Evolutionary conservation across 2,113 vertebrate genomes (phyloP).

Genomic region (Kobus ellipsiprymnus): DNA sequence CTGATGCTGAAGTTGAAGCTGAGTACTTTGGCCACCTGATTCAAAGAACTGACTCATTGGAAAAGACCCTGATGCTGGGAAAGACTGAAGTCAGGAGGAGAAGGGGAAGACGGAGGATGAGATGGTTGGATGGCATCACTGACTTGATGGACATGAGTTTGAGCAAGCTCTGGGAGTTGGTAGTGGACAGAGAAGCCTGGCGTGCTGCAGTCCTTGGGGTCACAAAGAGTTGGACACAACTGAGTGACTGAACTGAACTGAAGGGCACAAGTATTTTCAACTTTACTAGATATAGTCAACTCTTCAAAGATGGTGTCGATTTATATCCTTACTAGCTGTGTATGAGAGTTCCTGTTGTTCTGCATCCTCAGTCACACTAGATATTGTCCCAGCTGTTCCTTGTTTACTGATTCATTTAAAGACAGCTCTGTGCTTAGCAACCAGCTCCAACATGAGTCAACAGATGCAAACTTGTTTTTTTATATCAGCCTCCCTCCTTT

Average conservation of each 20-base stretch:
- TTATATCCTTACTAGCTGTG: neutral
- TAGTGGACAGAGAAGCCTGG: neutral
- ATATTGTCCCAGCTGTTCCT: slow-evolving; percentile 55
- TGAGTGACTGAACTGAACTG: neutral
- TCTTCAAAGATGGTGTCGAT: neutral
- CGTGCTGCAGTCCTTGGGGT: neutral
- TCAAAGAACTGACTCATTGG: neutral
- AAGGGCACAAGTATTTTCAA: neutral
- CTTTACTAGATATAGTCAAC: neutral
- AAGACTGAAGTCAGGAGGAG: neutral
- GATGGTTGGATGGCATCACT: neutral
- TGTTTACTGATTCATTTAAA: slow-evolving; percentile 57
- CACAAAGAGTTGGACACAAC: neutral
- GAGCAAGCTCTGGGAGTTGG: neutral
- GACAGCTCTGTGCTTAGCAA: slow-evolving; percentile 46
- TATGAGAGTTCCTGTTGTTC: slow-evolving; percentile 24
- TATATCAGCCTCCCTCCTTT: neutral
- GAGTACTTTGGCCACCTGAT: neutral
- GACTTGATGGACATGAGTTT: neutral
- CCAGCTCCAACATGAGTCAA: neutral
- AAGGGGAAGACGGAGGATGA: neutral
- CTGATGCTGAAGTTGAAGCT: neutral
- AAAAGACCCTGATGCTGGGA: neutral
- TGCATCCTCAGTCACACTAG: slow-evolving; percentile 40
- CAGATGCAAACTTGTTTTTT: neutral